Conservation (phyloP, 2,888 invertebrate species). For the Agrochola macilenta region DNA sequence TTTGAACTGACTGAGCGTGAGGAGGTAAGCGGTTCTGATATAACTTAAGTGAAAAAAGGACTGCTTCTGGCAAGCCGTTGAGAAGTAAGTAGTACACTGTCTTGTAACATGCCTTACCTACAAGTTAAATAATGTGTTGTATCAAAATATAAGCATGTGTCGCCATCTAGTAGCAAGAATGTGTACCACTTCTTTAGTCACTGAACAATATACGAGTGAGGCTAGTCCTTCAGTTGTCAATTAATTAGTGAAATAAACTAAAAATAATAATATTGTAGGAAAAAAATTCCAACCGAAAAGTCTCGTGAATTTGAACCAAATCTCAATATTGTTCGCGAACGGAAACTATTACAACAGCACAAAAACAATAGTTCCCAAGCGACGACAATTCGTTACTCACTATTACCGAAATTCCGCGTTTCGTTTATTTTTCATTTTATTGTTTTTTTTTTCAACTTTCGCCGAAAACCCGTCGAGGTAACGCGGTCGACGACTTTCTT, state of each 20-base stretch:
- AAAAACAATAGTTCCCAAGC: constrained; percentile 58
- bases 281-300: not conserved
- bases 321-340: constrained; percentile 50
- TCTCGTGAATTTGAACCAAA: constrained; percentile 18
- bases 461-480: constrained; percentile 68
- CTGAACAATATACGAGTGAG: not conserved
- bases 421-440: constrained; percentile 58
- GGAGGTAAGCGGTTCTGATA: not conserved
- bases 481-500: constrained; percentile 63
- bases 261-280: not conserved
- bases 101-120: too few relatives aligned
- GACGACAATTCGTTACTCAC: constrained; percentile 56
- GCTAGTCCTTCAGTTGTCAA: not conserved
- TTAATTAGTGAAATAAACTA: not conserved
- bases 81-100: not conserved
- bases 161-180: too few relatives aligned
- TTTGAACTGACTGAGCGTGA: not conserved
- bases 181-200: not conserved
- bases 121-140: too few relatives aligned
- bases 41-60: not conserved
- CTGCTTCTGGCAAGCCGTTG: not conserved
- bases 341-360: constrained; percentile 35
- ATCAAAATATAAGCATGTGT: too few relatives aligned
- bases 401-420: constrained; percentile 59
- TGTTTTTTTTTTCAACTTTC: constrained; percentile 67